Conservation (phyloP, 2,797 vertebrate species). For the Danio choprae region DNA sequence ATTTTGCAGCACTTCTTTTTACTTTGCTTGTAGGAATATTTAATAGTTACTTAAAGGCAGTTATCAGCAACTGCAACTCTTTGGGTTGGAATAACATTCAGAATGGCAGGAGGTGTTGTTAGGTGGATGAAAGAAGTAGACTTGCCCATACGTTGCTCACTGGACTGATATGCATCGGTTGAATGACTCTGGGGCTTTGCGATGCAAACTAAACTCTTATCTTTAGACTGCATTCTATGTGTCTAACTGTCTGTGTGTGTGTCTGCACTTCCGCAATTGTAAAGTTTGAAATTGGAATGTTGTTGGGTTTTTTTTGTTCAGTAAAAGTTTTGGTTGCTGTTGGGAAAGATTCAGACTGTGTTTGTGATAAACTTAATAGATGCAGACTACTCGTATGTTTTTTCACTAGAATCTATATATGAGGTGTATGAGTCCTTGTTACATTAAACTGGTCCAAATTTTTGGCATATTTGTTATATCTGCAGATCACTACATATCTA, state of each 20-base stretch:
- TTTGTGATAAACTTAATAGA: no score
- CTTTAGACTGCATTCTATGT: neutral
- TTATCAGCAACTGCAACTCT: neutral
- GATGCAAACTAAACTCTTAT: no score
- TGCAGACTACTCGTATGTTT: neutral
- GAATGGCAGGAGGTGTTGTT: slow-evolving; percentile 9
- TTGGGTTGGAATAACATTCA: neutral
- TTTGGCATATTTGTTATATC: neutral
- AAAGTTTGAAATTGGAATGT: neutral
- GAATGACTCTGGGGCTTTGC: no score
- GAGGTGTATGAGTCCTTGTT: no score
- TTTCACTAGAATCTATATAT: neutral
- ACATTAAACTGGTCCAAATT: neutral
- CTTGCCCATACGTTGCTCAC: slow-evolving; percentile 2
- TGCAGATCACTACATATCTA: neutral
- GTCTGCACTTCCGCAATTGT: neutral
- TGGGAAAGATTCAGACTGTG: neutral
- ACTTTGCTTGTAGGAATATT: neutral
- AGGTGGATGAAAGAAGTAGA: neutral
- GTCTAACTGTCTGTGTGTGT: neutral
- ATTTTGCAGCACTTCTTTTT: slow-evolving; percentile 27
- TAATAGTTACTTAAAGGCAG: slow-evolving; percentile 24
- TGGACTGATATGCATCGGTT: neutral
- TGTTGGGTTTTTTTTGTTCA: no score
- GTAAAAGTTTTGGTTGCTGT: no score